Evolutionary conservation across 2,113 vertebrate species (phyloP).

Genomic region (Oncorhynchus nerka): DNA sequence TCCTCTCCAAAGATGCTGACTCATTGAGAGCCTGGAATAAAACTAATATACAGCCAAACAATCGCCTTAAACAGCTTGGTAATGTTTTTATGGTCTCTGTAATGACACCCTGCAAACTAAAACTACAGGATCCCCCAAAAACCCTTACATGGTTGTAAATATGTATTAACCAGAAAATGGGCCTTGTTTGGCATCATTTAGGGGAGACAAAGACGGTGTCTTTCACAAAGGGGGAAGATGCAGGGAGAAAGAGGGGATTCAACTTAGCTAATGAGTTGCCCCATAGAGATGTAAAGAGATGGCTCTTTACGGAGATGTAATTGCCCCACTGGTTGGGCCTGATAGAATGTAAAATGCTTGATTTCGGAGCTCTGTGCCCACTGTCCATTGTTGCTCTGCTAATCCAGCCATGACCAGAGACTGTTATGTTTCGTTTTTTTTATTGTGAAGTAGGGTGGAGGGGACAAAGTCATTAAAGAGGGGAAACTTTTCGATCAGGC

Average conservation of each 20-base stretch:
- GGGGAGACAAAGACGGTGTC: conserved; percentile 76
- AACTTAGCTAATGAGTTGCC: conserved; percentile 86
- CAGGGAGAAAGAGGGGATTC: conserved; percentile 82
- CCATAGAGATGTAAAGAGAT: conserved; percentile 81
- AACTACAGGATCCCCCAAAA: conserved; percentile 85
- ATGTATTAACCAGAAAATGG: conserved; percentile 94
- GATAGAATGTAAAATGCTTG: conserved; percentile 70
- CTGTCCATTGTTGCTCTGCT: conserved; percentile 71
- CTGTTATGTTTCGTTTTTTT: conserved; percentile 65
- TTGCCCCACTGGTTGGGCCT: conserved; percentile 62
- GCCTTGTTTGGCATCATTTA: conserved; percentile 85
- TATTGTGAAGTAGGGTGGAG: conserved; percentile 44
- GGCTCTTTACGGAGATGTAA: conserved; percentile 68
- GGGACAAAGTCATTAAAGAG: conserved; percentile 64
- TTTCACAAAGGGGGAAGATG: conserved; percentile 78
- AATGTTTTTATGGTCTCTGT: conserved; percentile 87
- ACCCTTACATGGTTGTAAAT: conserved; percentile 87
- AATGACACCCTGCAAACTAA: conserved; percentile 83
- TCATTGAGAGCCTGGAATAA: conserved; percentile 57
- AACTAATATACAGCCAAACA: conserved; percentile 67
- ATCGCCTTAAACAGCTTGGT: conserved; percentile 81
- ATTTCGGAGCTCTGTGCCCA: conserved; percentile 57
- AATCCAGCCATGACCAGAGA: conserved; percentile 46
- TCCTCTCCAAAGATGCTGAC: conserved; percentile 65
- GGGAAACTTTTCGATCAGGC: conserved; percentile 68